Evolutionary conservation across 2,797 vertebrate species (phyloP).

Genomic region (Tangara arthus): DNA sequence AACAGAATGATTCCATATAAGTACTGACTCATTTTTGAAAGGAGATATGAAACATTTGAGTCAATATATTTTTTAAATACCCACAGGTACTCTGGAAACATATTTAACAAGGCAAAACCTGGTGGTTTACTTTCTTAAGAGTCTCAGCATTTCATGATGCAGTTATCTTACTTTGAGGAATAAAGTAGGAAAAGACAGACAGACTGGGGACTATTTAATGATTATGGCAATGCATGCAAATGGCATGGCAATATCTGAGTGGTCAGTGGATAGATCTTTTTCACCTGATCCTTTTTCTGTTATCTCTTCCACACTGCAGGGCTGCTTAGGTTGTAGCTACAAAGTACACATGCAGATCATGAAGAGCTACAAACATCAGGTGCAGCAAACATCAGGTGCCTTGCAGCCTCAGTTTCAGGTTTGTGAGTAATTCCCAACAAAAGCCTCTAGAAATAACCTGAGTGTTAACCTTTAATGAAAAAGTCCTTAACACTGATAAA

Average conservation of each 20-base stretch:
- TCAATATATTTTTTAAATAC: not conserved
- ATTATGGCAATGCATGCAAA: not conserved
- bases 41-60: not conserved
- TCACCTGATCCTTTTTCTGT: not conserved
- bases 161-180: not conserved
- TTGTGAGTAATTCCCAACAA: not conserved
- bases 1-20: not conserved
- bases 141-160: not conserved
- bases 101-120: not conserved
- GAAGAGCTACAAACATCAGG: not conserved
- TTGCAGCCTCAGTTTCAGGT: not conserved
- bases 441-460: not conserved
- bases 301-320: not conserved
- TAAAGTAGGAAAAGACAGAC: not conserved
- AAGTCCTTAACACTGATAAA: not conserved
- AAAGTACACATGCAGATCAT: fast-evolving
- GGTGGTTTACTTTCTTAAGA: not conserved
- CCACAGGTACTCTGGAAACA: not conserved
- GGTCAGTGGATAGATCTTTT: not conserved
- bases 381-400: not conserved
- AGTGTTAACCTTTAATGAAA: not conserved
- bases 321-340: not conserved
- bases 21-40: not conserved
- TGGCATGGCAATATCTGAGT: not conserved
- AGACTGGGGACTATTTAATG: not conserved